These are phyloP conservation scores for Sitta carolinensis DNA, from an alignment of 2,797 vertebrate species.

Conservation along the genomic window DNA sequence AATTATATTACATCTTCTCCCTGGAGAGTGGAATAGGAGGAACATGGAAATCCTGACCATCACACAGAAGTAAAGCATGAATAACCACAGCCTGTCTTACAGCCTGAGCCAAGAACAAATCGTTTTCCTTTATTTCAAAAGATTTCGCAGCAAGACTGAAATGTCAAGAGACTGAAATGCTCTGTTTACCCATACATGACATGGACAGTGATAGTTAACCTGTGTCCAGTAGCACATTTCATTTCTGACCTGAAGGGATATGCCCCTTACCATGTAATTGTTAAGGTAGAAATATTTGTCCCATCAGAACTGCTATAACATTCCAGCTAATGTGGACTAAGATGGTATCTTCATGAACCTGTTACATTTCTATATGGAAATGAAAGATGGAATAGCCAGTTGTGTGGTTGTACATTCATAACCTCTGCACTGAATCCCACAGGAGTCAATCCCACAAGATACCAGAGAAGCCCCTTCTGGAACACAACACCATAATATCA, in stretches of 20 bases:
- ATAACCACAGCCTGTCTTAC: neutral
- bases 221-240: neutral
- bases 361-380: neutral
- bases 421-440: neutral
- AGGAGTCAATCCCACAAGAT: neutral
- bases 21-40: neutral
- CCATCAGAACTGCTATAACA: neutral
- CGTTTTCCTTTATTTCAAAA: neutral
- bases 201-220: neutral
- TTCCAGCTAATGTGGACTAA: neutral
- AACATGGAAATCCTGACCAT: neutral
- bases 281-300: neutral
- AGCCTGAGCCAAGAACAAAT: neutral
- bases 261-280: neutral
- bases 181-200: neutral
- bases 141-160: neutral
- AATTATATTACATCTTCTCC: neutral
- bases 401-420: neutral
- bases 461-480: neutral
- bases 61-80: neutral
- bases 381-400: neutral
- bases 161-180: neutral
- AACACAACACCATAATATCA: neutral
- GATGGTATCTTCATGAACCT: neutral
- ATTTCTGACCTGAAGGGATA: neutral